Conservation (phyloP, 2,113 vertebrate species). For the Camelus dromedarius region DNA sequence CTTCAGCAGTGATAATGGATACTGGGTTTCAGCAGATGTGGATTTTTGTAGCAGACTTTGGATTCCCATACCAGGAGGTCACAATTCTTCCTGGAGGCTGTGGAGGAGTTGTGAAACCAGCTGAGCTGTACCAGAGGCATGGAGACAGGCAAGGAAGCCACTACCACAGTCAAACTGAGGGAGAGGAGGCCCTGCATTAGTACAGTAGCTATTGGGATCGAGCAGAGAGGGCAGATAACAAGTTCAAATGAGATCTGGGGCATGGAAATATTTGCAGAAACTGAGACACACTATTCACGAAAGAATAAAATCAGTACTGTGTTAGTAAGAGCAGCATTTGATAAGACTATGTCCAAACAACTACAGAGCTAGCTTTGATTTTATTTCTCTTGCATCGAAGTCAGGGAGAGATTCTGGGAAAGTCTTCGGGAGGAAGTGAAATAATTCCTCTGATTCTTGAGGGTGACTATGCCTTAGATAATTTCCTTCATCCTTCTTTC, state of each 20-base stretch:
- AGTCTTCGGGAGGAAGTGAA: neutral
- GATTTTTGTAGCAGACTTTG: neutral
- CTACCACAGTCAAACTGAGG: neutral
- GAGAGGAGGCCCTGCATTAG: neutral
- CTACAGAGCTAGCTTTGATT: neutral
- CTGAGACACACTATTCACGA: neutral
- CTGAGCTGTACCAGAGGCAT: neutral
- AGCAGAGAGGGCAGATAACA: slow-evolving; percentile 62
- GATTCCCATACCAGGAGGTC: neutral
- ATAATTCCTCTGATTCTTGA: neutral
- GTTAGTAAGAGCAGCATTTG: neutral
- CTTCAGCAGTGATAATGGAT: neutral
- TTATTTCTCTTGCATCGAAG: neutral
- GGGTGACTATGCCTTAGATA: neutral
- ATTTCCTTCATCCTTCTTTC: neutral
- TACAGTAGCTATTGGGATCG: too few relatives aligned
- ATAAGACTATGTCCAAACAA: neutral
- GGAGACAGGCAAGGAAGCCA: neutral
- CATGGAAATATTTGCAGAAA: slow-evolving; percentile 60
- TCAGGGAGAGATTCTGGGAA: neutral
- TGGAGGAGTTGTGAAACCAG: neutral
- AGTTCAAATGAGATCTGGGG: slow-evolving; percentile 60
- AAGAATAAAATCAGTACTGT: neutral
- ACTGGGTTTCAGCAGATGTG: neutral
- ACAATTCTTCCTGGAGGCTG: neutral